phyloP scores from a whole-genome alignment of 2,797 vertebrate genomes.

The Prunella strophiata region DNA sequence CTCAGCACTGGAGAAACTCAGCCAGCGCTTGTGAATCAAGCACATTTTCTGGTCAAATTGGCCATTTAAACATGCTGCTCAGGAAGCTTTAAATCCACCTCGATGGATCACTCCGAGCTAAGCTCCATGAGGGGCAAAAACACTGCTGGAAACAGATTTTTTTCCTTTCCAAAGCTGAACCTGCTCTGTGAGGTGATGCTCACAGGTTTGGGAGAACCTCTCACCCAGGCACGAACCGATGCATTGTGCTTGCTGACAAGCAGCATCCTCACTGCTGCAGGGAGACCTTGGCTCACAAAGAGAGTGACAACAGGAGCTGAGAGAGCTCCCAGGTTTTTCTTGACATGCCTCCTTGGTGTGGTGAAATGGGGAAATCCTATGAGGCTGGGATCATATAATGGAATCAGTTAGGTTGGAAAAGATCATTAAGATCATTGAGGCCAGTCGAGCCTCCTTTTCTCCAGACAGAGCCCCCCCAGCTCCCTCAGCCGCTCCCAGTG shows the following conservation, averaged over 20 bases:
- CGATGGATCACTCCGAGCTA: not conserved
- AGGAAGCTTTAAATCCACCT: constrained; percentile 55
- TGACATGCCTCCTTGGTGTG: not conserved
- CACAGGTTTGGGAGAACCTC: not conserved
- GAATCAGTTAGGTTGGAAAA: not conserved
- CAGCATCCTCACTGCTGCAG: not conserved
- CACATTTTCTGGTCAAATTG: constrained; percentile 41
- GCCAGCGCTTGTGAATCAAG: not conserved
- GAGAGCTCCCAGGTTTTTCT: not conserved
- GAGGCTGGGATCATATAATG: not conserved
- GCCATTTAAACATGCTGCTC: constrained; percentile 17
- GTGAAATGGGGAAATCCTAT: not conserved
- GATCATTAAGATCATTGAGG: not conserved
- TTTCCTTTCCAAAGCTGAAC: not conserved
- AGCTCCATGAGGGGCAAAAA: not conserved
- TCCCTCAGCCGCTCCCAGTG: rapidly evolving
- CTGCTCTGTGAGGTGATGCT: not conserved
- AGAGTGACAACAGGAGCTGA: not conserved
- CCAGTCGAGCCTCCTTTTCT: not conserved
- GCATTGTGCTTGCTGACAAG: rapidly evolving
- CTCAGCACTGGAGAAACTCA: not conserved
- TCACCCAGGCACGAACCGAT: rapidly evolving
- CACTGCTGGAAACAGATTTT: not conserved
- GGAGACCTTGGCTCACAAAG: not conserved
- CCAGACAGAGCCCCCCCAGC: not conserved